Conservation (phyloP, 2,797 vertebrate genomes). For the Notolabrus celidotus region DNA sequence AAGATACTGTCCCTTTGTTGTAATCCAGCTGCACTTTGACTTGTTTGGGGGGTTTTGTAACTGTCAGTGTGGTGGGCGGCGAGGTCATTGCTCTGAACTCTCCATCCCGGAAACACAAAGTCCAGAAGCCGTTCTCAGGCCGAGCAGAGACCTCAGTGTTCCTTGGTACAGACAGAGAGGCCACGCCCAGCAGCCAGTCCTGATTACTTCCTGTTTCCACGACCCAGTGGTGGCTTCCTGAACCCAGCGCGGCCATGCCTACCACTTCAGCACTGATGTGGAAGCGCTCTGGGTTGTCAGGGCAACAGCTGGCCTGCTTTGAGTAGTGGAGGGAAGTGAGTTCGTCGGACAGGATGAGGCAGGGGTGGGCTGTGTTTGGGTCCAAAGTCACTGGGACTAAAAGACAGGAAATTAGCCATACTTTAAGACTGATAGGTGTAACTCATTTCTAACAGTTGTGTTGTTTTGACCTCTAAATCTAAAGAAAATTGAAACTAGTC, state of each 20-base stretch:
- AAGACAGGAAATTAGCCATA: conserved; percentile 37
- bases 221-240: conserved; percentile 80
- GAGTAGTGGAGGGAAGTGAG: conserved; percentile 81
- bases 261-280: conserved; percentile 82
- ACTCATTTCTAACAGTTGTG: neutral
- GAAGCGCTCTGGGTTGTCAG: conserved; percentile 85
- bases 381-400: conserved; percentile 84
- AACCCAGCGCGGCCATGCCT: conserved; percentile 67
- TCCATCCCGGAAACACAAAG: conserved; percentile 80
- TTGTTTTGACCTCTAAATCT: neutral
- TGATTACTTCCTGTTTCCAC: conserved; percentile 81
- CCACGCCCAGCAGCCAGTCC: conserved; percentile 86
- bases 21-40: conserved; percentile 82
- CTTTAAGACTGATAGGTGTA: neutral
- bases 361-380: conserved; percentile 85
- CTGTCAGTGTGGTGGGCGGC: conserved; percentile 62
- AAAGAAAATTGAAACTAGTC: neutral
- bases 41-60: conserved; percentile 57
- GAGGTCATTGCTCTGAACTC: conserved; percentile 81
- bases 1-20: conserved; percentile 78
- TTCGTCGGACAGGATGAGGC: conserved; percentile 82
- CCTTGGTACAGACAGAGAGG: conserved; percentile 69
- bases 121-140: conserved; percentile 86
- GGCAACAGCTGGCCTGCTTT: conserved; percentile 60
- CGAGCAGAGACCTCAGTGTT: conserved; percentile 67